Percentiles rank a stretch among this genome's conserved stretches.
These are phyloP conservation scores for Garra rufa DNA, from an alignment of 2,113 vertebrate genomes.

Conservation along the genomic window DNA sequence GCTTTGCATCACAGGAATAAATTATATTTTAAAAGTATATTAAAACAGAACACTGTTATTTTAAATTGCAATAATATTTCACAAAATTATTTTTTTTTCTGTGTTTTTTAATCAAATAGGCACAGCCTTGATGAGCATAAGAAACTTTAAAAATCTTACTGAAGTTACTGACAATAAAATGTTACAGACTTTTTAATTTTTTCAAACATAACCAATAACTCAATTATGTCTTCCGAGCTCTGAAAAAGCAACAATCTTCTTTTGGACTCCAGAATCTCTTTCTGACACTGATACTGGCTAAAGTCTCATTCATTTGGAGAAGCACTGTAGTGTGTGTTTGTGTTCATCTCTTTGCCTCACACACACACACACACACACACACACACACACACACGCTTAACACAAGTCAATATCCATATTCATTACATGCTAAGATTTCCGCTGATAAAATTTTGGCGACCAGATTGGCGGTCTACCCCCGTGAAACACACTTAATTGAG, in stretches of 20 bases:
- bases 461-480: slow-evolving; percentile 60
- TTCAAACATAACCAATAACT: no score
- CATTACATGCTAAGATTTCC: slow-evolving; percentile 71
- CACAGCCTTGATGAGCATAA: no score
- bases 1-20: no score
- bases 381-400: slow-evolving; percentile 12
- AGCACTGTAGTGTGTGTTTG: slow-evolving; percentile 21
- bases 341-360: neutral
- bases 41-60: no score
- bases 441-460: slow-evolving; percentile 30
- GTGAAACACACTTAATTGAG: slow-evolving; percentile 77
- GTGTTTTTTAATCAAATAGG: no score
- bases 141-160: no score
- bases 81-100: no score
- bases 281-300: neutral
- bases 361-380: slow-evolving; percentile 12
- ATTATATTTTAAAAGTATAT: no score
- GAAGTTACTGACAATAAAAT: no score
- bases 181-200: no score
- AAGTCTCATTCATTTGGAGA: neutral
- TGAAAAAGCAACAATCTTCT: neutral
- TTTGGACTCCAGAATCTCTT: neutral
- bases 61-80: no score
- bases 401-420: slow-evolving; percentile 68
- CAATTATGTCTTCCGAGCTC: no score